Percentiles rank a stretch among this genome's conserved stretches.
Conservation (phyloP, 2,113 vertebrate genomes). For the Gymnogyps californianus region DNA sequence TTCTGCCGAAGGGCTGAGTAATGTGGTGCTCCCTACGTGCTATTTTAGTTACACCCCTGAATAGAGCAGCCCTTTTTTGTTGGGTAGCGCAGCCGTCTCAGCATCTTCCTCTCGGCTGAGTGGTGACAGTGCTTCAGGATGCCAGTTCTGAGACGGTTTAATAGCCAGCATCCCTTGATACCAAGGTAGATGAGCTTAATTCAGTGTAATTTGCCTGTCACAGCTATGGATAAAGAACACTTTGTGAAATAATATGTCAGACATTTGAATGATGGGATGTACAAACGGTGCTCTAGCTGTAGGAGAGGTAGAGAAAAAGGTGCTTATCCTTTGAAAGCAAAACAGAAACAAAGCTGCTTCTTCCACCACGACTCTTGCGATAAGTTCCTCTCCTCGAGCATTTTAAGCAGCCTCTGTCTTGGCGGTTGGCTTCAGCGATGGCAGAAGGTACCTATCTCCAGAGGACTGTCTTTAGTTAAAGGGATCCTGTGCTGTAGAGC, state of each 20-base stretch:
- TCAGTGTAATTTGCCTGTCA: conserved; percentile 40
- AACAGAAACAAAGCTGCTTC: neutral
- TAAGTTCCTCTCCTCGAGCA: neutral
- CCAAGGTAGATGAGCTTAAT: conserved; percentile 22
- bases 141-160: neutral
- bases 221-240: neutral
- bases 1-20: neutral
- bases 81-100: neutral
- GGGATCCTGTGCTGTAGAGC: neutral
- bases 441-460: neutral
- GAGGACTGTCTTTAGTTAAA: neutral
- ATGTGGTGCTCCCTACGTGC: neutral
- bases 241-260: neutral
- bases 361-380: neutral
- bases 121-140: neutral
- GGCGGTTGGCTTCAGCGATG: neutral
- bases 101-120: neutral
- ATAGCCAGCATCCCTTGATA: neutral
- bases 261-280: neutral
- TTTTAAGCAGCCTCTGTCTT: neutral
- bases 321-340: neutral
- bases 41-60: neutral
- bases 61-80: neutral
- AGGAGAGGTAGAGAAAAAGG: neutral
- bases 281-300: neutral